Evolutionary conservation across 1,140 invertebrate species (phyloP).

Genomic region (Pissodes strobi): DNA sequence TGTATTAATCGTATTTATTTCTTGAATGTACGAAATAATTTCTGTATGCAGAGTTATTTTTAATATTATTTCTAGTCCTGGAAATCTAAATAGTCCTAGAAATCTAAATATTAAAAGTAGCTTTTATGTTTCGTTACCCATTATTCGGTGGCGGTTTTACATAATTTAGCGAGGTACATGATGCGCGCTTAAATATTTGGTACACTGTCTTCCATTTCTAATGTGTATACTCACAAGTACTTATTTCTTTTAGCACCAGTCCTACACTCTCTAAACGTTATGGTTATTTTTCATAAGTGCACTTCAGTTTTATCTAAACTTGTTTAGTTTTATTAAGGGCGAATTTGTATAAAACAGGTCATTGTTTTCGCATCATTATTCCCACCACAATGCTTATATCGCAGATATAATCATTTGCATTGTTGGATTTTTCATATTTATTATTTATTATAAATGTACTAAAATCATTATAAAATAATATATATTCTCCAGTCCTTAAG

Average conservation of each 20-base stretch:
- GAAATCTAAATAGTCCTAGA: no score
- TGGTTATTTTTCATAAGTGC: slow-evolving; percentile 1
- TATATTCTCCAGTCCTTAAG: no score
- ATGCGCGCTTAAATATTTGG: neutral
- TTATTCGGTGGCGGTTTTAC: slow-evolving; percentile 4
- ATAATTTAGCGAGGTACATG: neutral
- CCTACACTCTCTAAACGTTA: neutral
- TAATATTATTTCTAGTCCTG: no score
- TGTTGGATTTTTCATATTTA: no score
- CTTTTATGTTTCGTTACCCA: neutral
- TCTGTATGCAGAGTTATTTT: neutral
- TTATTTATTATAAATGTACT: no score
- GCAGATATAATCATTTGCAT: no score
- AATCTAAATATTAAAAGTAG: neutral
- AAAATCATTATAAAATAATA: no score
- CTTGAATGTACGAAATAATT: neutral
- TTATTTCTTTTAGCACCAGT: neutral
- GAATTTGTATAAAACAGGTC: slow-evolving; percentile 9
- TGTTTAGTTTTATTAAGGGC: neutral
- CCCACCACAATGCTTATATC: no score
- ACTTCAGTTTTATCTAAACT: neutral
- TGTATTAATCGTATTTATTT: no score
- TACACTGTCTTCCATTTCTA: no score
- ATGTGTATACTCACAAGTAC: no score
- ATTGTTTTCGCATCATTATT: no score